Base-by-base conservation (phyloP, 1,140 invertebrate genomes). In the Frieseomelitta varia region DNA sequence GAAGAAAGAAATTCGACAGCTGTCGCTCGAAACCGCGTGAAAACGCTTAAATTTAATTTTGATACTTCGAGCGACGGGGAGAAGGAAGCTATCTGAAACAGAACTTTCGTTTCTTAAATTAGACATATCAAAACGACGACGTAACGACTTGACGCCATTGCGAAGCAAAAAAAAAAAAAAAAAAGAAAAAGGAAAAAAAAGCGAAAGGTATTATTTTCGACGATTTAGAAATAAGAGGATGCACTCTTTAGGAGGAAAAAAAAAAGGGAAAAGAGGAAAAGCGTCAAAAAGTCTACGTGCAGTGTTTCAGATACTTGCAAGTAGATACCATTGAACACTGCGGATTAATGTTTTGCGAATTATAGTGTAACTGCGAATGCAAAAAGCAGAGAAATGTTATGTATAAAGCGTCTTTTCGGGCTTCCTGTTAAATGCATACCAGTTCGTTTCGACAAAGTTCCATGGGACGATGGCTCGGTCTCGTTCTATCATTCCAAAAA, bases 261-360 rank as follows among this genome's bases (percentile, higher is more conserved):
- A 58, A 47, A 4, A 17, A 17, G 2, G 0, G 12, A 47, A 47
- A 47, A 71, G 21, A 24, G 67, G 39, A 19, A 19, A 53, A 30
- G 77, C 77, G 63, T 81, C 63, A 56, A 67, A 73, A 21, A 58
- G 19, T 56, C 17, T 51, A 53, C 10, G 51, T 55, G 84, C 47
- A 86, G 58, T 68, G 79, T 85, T 75, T 80, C 63, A 6, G 72
- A 85, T 78, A 75, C 72, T 69, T 58, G 87, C 79, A 74, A 61
- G 85, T 88, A 79, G 85, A 81, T 83, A 83, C 81, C 88, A 88
- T 90, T 89, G 88, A 90, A 90, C 88, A 90, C 88, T 89, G 88
- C 78, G 47, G 61, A 89, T 81, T 79, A 72, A 86, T 69, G 68
- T 86, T 81, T 75, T 78, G 72, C 78, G 58, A 71, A 83, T 74